A percentile compares a stretch with the other conserved stretches of the same genome.
These are phyloP conservation scores for Drosophila paranaensis DNA, from an alignment of 2,888 invertebrate genomes.

Conservation along the genomic window DNA sequence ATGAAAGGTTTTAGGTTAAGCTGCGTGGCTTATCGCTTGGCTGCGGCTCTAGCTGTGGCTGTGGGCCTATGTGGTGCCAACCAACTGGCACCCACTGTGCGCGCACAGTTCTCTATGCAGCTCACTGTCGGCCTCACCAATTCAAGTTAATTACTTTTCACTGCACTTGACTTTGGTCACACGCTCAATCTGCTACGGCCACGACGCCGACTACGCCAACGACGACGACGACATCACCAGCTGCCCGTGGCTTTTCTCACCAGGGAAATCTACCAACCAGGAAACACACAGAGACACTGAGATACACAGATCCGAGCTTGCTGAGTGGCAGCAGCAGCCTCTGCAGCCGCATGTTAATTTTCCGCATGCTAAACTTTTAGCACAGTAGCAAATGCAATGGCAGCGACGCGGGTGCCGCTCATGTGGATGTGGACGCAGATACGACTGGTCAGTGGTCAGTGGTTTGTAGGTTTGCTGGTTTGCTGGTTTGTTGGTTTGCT, in stretches of 20 bases:
- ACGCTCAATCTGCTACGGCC: constrained; percentile 69
- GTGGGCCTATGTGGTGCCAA: constrained; percentile 26
- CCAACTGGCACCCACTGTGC: constrained; percentile 58
- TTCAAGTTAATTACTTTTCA: constrained; percentile 79
- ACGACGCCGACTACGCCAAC: constrained; percentile 18
- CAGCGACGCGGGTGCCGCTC: constrained; percentile 67
- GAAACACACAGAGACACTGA: constrained; percentile 65
- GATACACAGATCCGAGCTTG: constrained; percentile 52
- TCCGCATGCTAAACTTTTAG: constrained; percentile 81
- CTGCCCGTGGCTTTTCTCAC: constrained; percentile 77
- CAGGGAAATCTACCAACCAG: constrained; percentile 74
- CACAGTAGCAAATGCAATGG: constrained; percentile 70
- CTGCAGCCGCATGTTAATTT: constrained; percentile 77
- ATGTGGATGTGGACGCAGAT: constrained; percentile 25
- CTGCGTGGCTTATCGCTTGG: constrained; percentile 52
- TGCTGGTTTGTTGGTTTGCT: constrained; percentile 3
- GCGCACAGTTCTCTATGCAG: constrained; percentile 47
- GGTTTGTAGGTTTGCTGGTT: constrained; percentile 21
- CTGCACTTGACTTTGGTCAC: constrained; percentile 80
- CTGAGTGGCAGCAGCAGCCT: constrained; percentile 57
- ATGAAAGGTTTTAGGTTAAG: constrained; percentile 64
- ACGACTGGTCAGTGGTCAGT: constrained; percentile 43
- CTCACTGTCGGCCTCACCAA: constrained; percentile 53
- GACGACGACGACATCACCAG: constrained; percentile 35
- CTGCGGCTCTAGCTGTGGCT: constrained; percentile 12